These are phyloP conservation scores for Umimayanthus chanpuru DNA, from an alignment of 92 coral and sea anemone genomes.

Conservation along the genomic window DNA sequence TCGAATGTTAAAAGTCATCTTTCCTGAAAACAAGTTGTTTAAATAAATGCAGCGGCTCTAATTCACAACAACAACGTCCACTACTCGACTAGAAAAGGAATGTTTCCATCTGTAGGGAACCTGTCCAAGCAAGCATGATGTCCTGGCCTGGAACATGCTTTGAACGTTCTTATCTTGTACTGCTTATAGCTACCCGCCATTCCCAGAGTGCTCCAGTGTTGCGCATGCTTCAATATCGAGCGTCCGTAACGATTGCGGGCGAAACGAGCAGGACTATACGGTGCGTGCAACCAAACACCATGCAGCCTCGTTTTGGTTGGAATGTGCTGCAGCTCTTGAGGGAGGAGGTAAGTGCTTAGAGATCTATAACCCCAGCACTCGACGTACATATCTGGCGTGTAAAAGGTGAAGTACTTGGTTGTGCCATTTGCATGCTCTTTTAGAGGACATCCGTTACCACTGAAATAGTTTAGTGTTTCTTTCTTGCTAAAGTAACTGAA, in stretches of 20 bases:
- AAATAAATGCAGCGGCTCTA: no score
- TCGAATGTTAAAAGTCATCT: no score
- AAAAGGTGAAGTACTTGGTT: conserved; percentile 28
- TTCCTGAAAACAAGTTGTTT: no score
- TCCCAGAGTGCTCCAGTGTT: conserved; percentile 37
- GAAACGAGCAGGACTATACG: conserved; percentile 43
- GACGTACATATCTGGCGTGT: conserved; percentile 54
- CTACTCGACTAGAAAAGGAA: conserved; percentile 50
- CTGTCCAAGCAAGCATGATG: conserved; percentile 49
- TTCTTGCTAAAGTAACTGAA: neutral
- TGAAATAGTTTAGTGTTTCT: neutral
- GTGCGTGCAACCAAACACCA: conserved; percentile 40
- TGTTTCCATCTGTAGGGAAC: conserved; percentile 64
- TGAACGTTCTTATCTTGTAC: conserved; percentile 46
- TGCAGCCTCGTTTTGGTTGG: conserved; percentile 40
- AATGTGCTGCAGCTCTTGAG: conserved; percentile 54
- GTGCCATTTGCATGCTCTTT: neutral
- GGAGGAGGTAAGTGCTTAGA: conserved; percentile 43
- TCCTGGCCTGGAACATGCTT: conserved; percentile 36
- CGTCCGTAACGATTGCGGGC: conserved; percentile 62
- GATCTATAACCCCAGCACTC: conserved; percentile 54
- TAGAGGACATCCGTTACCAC: neutral
- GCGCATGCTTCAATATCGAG: conserved; percentile 59
- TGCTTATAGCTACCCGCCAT: conserved; percentile 34
- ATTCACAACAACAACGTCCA: no score